Evolutionary conservation across 2,888 invertebrate genomes (phyloP).

Genomic region (Cylindroiulus punctatus): DNA sequence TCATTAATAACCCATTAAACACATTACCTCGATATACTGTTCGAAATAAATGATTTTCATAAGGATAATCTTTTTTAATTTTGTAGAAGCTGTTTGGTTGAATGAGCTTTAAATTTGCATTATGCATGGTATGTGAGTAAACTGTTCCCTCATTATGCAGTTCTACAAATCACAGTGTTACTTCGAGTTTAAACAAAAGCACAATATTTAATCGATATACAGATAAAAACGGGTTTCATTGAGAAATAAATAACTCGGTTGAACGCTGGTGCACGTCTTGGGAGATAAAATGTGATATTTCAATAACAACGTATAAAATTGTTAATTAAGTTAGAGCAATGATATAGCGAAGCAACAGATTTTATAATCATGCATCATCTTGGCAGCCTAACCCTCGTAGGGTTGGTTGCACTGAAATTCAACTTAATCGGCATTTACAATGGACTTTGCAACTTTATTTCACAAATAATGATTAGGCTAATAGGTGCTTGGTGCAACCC

Average conservation of each 20-base stretch:
- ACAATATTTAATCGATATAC: constrained; percentile 27
- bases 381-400: background rate
- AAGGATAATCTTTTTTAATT: background rate
- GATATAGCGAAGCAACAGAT: background rate
- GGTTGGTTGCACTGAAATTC: background rate
- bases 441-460: background rate
- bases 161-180: background rate
- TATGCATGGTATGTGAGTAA: background rate
- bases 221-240: background rate
- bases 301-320: background rate
- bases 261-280: background rate
- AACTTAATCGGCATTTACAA: background rate
- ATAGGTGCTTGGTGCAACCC: background rate
- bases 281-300: constrained; percentile 22
- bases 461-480: background rate
- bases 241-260: constrained; percentile 16
- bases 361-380: background rate
- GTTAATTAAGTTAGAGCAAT: background rate
- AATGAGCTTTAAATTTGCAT: background rate
- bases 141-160: background rate
- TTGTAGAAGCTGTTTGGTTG: background rate
- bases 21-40: background rate
- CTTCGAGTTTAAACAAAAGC: background rate
- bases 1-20: background rate
- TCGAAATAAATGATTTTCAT: background rate